These are phyloP conservation scores for Conus canariensis DNA, from an alignment of 2,888 invertebrate species.

Conservation along the genomic window DNA sequence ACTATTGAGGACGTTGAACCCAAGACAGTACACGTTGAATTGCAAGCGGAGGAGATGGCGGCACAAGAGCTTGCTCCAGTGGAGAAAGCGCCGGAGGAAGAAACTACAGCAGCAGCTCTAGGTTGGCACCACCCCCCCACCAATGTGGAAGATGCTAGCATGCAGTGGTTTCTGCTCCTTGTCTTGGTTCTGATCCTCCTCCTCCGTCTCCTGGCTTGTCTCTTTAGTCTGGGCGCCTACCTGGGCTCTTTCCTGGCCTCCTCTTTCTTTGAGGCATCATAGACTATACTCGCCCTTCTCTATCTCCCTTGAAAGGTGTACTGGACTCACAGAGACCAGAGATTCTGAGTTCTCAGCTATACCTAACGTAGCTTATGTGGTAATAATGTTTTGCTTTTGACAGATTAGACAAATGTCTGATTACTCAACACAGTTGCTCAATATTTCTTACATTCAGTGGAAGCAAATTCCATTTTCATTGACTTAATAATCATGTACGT, in stretches of 20 bases:
- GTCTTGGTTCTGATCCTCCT: slow-evolving; percentile 61
- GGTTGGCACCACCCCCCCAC: slow-evolving; percentile 61
- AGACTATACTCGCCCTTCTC: neutral
- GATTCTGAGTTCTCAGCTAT: neutral
- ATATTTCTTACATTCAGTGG: slow-evolving; percentile 1
- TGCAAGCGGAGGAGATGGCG: slow-evolving; percentile 56
- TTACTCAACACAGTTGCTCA: neutral
- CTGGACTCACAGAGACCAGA: neutral
- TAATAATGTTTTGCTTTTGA: neutral
- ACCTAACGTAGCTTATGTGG: neutral
- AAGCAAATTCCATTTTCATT: neutral
- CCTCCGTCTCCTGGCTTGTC: slow-evolving; percentile 62
- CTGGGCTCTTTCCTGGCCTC: slow-evolving; percentile 59
- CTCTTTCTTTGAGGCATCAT: slow-evolving; percentile 29
- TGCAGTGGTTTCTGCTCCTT: slow-evolving; percentile 63
- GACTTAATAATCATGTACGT: neutral
- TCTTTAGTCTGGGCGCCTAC: slow-evolving; percentile 61
- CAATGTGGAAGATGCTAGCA: slow-evolving; percentile 62
- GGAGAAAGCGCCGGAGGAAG: slow-evolving; percentile 60
- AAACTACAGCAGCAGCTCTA: slow-evolving; percentile 58
- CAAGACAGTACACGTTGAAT: slow-evolving; percentile 57
- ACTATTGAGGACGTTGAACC: slow-evolving; percentile 68
- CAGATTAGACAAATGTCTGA: neutral
- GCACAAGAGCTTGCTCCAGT: slow-evolving; percentile 56
- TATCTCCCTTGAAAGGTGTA: neutral